Conservation (phyloP, 2,888 invertebrate genomes). For the Nebria brevicollis region DNA sequence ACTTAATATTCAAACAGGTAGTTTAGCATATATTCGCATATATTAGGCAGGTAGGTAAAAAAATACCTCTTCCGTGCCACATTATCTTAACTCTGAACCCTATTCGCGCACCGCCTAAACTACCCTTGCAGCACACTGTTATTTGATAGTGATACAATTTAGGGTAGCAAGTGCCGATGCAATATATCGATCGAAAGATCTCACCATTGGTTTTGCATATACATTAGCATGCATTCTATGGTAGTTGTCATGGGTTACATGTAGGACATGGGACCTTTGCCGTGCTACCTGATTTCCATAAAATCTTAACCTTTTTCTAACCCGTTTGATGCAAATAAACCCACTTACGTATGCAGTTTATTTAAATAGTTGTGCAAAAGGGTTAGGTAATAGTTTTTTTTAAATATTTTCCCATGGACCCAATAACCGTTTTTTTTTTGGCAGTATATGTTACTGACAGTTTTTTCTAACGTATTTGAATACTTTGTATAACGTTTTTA, state of each 20-base stretch:
- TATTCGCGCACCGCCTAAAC: slow-evolving; percentile 18
- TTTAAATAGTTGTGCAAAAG: slow-evolving; percentile 54
- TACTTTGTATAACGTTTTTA: slow-evolving; percentile 9
- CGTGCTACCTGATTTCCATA: slow-evolving; percentile 57
- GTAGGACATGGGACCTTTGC: slow-evolving; percentile 53
- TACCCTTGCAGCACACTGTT: slow-evolving; percentile 45
- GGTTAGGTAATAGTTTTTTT: slow-evolving; percentile 31
- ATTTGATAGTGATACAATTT: slow-evolving; percentile 51
- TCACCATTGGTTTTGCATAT: slow-evolving; percentile 50
- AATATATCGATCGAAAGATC: slow-evolving; percentile 50
- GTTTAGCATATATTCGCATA: slow-evolving; percentile 63
- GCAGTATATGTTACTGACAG: slow-evolving; percentile 8
- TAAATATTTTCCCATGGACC: slow-evolving; percentile 42
- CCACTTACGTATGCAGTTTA: slow-evolving; percentile 61
- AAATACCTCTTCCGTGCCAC: slow-evolving; percentile 54
- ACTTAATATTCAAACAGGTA: slow-evolving; percentile 66
- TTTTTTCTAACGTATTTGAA: slow-evolving; percentile 37
- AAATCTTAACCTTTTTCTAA: slow-evolving; percentile 60
- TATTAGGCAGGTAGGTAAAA: slow-evolving; percentile 64
- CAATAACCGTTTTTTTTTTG: slow-evolving; percentile 39
- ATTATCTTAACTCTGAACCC: slow-evolving; percentile 31
- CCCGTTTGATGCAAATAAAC: slow-evolving; percentile 61
- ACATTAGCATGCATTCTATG: slow-evolving; percentile 48
- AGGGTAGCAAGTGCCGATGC: slow-evolving; percentile 53
- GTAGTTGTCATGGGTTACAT: slow-evolving; percentile 51